Conservation (phyloP, 2,797 vertebrate species). For the Rhinella marina region DNA sequence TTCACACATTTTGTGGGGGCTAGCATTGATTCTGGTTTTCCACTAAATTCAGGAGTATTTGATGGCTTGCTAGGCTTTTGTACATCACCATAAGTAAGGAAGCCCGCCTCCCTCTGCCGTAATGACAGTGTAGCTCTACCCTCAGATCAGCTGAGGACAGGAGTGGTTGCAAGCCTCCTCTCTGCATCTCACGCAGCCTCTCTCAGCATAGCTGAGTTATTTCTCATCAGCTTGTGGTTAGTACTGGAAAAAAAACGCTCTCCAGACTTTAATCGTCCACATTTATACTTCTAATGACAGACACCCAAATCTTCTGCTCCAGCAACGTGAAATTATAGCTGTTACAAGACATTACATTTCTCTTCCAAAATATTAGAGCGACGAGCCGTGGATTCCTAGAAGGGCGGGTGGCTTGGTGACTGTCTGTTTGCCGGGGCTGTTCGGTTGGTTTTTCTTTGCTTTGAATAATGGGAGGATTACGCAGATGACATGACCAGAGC, state of each 20-base stretch:
- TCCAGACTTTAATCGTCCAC: slow-evolving; percentile 55
- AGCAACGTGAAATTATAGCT: slow-evolving; percentile 60
- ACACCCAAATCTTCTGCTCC: slow-evolving; percentile 62
- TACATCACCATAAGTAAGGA: slow-evolving; percentile 65
- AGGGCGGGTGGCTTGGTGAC: slow-evolving; percentile 41
- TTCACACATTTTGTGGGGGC: background rate
- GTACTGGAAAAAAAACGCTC: slow-evolving; percentile 50
- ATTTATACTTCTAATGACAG: slow-evolving; percentile 61
- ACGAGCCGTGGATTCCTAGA: slow-evolving; percentile 53
- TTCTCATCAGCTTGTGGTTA: slow-evolving; percentile 61
- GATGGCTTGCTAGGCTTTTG: background rate
- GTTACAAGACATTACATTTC: slow-evolving; percentile 56
- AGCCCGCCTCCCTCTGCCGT: slow-evolving; percentile 63
- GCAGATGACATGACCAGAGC: slow-evolving; percentile 48
- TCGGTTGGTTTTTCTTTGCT: slow-evolving; percentile 42
- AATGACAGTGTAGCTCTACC: slow-evolving; percentile 77
- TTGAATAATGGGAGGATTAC: slow-evolving; percentile 53
- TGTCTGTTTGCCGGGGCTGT: slow-evolving; percentile 41
- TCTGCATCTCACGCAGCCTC: slow-evolving; percentile 45
- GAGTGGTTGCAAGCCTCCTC: slow-evolving; percentile 46
- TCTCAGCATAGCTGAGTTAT: slow-evolving; percentile 55
- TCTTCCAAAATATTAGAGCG: slow-evolving; percentile 50
- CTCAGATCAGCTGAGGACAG: slow-evolving; percentile 60
- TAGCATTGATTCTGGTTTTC: background rate
- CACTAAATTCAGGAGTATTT: background rate